Percentiles rank a stretch among this genome's conserved stretches.
phyloP scores from a whole-genome alignment of 2,113 vertebrate genomes.

The Felis chaus region DNA sequence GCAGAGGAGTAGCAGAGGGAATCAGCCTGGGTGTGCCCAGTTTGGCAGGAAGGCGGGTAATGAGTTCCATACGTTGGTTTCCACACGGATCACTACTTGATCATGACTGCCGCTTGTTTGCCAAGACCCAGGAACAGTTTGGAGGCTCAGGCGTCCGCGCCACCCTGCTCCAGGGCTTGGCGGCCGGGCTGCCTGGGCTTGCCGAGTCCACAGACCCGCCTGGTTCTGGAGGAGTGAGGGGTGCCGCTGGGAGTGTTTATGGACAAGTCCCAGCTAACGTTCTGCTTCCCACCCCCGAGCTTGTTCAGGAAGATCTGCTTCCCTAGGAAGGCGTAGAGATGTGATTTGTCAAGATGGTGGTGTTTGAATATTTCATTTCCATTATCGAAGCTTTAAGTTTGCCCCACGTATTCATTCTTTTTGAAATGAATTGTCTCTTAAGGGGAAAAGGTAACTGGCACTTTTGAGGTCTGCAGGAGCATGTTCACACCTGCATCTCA shows the following conservation, averaged over 20 bases:
- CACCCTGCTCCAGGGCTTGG: neutral
- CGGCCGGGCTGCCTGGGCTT: neutral
- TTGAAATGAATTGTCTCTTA: neutral
- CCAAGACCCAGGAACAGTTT: neutral
- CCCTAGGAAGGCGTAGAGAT: neutral
- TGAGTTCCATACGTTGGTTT: constrained; percentile 45
- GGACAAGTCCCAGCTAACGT: neutral
- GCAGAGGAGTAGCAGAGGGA: neutral
- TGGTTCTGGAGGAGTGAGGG: neutral
- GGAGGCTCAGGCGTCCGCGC: neutral
- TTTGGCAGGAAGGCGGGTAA: constrained; percentile 15
- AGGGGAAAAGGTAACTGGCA: neutral
- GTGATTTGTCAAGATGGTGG: neutral
- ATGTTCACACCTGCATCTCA: neutral
- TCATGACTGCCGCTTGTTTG: neutral
- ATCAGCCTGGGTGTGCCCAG: neutral
- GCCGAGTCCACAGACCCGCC: neutral
- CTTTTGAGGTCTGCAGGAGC: neutral
- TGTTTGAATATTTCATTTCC: neutral
- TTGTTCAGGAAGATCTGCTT: neutral
- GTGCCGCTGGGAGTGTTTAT: neutral
- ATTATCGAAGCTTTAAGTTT: neutral
- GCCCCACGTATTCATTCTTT: neutral
- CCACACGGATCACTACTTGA: neutral
- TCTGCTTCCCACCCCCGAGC: neutral